These are phyloP conservation scores for Brachionus paranguensis DNA, from an alignment of 1,140 invertebrate genomes.

Conservation along the genomic window DNA sequence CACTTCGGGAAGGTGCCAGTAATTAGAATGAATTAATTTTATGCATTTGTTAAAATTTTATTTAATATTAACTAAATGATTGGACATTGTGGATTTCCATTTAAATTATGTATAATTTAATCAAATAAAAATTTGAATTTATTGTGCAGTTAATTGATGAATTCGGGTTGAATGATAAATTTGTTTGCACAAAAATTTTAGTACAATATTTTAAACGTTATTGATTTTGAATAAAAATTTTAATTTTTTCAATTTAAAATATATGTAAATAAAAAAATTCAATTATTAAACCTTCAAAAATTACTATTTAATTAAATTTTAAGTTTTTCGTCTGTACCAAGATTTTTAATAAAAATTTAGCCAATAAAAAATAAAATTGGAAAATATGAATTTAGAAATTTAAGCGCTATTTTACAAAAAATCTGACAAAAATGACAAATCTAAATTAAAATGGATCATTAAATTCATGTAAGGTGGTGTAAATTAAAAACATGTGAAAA, in stretches of 20 bases:
- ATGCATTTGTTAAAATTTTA: background rate
- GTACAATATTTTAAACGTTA: background rate
- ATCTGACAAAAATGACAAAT: no score
- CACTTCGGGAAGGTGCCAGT: background rate
- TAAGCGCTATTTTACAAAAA: no score
- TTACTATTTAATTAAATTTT: no score
- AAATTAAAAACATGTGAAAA: no score
- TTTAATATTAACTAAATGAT: background rate
- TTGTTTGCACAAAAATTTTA: background rate
- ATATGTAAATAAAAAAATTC: background rate
- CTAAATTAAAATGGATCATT: no score
- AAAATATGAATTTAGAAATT: no score
- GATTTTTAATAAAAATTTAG: no score
- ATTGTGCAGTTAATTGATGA: background rate
- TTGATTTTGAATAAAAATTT: background rate
- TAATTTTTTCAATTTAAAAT: background rate
- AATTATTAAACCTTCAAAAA: no score
- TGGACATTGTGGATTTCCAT: background rate
- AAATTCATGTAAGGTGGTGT: no score
- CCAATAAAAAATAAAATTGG: no score
- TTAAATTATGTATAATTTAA: background rate
- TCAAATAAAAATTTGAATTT: background rate
- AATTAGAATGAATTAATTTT: background rate
- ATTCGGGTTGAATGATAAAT: background rate
- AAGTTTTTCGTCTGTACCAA: no score